These are phyloP conservation scores for Eilema caniola DNA, from an alignment of 2,888 invertebrate genomes.

Conservation along the genomic window DNA sequence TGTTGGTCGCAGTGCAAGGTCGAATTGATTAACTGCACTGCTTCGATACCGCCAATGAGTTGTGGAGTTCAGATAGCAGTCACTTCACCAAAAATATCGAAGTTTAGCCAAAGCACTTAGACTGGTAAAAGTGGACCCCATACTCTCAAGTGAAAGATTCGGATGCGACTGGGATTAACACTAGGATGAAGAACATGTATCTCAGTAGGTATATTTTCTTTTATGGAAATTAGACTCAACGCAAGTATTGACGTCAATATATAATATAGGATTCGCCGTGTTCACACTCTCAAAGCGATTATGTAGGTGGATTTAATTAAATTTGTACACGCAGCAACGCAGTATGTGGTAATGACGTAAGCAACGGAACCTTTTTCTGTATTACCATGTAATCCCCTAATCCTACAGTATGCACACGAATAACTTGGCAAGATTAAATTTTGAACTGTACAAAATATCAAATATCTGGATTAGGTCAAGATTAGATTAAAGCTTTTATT, in stretches of 20 bases:
- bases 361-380: constrained; percentile 49
- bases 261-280: constrained; percentile 4
- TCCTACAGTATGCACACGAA: constrained; percentile 25
- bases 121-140: no score
- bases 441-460: constrained; percentile 21
- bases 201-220: no score
- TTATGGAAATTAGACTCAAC: neutral
- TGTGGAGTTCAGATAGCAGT: no score
- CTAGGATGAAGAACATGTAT: no score
- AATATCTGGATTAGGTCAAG: constrained; percentile 18
- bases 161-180: no score
- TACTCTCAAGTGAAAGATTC: no score
- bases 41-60: no score
- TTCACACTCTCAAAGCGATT: constrained; percentile 30
- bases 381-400: constrained; percentile 31
- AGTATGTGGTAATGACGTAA: constrained; percentile 52
- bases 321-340: constrained; percentile 50
- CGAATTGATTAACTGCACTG: no score
- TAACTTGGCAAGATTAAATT: constrained; percentile 33
- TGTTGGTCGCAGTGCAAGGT: no score
- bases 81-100: neutral
- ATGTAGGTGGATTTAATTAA: constrained; percentile 60
- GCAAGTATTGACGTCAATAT: neutral
- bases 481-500: constrained; percentile 10
- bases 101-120: no score